A percentile compares a stretch with the other conserved stretches of the same genome.
Conservation (phyloP, 2,888 invertebrate genomes). For the Callyntrura guangdongensis region DNA sequence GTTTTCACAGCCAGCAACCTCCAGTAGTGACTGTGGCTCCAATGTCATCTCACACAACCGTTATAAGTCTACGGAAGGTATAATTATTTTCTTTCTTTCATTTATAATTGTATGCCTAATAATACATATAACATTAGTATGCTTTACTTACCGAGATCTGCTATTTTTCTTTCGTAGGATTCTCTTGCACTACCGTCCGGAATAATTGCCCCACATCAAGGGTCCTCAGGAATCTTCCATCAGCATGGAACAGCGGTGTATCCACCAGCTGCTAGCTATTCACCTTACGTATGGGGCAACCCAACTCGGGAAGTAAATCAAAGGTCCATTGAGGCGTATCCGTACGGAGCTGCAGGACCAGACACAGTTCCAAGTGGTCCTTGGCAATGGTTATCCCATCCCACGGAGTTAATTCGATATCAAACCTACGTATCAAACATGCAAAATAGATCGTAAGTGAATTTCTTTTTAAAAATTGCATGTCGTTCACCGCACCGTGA, state of each 20-base stretch:
- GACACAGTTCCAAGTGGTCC: conserved; percentile 36
- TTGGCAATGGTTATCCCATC: conserved; percentile 81
- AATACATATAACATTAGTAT: neutral
- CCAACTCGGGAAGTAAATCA: conserved; percentile 24
- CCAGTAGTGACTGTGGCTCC: conserved; percentile 84
- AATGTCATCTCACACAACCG: conserved; percentile 81
- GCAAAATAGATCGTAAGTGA: conserved; percentile 75
- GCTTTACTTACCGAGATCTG: no score
- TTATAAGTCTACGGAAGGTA: conserved; percentile 77
- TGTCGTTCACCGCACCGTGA: no score
- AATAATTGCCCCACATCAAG: conserved; percentile 30
- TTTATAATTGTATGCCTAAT: neutral
- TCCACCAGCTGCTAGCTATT: conserved; percentile 71
- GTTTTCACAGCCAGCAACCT: conserved; percentile 80
- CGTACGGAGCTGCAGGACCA: neutral
- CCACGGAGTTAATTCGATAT: conserved; percentile 79
- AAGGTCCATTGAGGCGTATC: conserved; percentile 49
- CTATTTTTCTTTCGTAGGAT: conserved; percentile 67
- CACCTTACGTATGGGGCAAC: conserved; percentile 77
- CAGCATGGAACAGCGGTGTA: conserved; percentile 48
- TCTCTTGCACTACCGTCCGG: conserved; percentile 75
- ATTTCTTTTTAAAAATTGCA: no score
- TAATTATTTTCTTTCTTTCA: neutral
- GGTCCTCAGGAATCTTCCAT: conserved; percentile 26
- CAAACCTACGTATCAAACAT: conserved; percentile 76